Conservation (phyloP, 1,140 invertebrate species). For the Cepaea nemoralis region DNA sequence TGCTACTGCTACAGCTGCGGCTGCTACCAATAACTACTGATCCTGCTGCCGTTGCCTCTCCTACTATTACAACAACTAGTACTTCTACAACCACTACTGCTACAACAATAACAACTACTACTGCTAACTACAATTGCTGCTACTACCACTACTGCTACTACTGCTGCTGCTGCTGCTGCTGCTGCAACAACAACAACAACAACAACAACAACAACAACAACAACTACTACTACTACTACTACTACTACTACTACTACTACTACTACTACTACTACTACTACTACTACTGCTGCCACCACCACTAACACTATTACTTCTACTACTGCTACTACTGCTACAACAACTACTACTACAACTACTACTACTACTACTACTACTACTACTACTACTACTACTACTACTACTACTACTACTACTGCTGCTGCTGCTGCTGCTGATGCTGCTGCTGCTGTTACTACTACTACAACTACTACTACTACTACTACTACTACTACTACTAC, state of each 20-base stretch:
- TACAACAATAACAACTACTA: too few species aligned
- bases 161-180: too few species aligned
- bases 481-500: slow-evolving; percentile 21
- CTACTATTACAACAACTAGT: too few species aligned
- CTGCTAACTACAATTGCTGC: not conserved
- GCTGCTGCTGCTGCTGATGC: not conserved
- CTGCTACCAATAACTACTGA: too few species aligned
- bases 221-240: not conserved
- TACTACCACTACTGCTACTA: not conserved
- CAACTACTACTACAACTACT: not conserved
- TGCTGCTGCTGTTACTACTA: too few species aligned
- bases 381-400: slow-evolving; percentile 19
- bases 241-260: not conserved
- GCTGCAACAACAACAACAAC: not conserved
- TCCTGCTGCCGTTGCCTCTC: not conserved
- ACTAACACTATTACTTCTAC: not conserved
- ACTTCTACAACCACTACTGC: too few species aligned
- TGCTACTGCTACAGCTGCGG: not conserved
- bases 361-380: not conserved
- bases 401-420: slow-evolving; percentile 13
- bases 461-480: not conserved
- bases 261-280: slow-evolving; percentile 3
- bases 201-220: not conserved
- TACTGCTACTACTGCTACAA: slow-evolving; percentile 16
- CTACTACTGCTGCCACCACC: not conserved